These are phyloP conservation scores for Cephus runcator DNA, from an alignment of 2,888 invertebrate species.

Conservation along the genomic window DNA sequence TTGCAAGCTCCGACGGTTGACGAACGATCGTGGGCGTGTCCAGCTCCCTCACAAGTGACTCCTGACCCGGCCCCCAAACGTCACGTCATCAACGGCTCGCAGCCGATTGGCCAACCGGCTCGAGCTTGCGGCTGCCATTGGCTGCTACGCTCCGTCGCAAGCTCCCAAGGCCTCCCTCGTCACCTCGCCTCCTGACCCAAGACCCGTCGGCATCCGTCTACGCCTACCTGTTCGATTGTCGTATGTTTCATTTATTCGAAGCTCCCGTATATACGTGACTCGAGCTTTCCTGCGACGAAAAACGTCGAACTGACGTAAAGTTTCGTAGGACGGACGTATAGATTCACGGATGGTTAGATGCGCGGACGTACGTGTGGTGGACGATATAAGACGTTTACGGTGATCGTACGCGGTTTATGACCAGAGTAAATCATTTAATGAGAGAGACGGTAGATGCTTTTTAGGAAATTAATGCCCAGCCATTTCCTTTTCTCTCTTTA, in stretches of 20 bases:
- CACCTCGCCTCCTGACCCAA: neutral
- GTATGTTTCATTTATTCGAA: conserved; percentile 3
- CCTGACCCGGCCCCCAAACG: neutral
- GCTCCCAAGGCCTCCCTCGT: neutral
- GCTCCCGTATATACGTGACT: neutral
- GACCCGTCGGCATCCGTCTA: neutral
- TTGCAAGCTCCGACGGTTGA: conserved; percentile 1
- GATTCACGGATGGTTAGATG: neutral
- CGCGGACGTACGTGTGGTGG: neutral
- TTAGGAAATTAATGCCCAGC: neutral
- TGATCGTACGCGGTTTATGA: conserved; percentile 4
- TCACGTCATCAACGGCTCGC: neutral
- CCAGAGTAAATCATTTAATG: conserved; percentile 1
- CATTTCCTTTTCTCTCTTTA: conserved; percentile 3
- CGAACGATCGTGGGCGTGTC: neutral
- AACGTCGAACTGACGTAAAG: neutral
- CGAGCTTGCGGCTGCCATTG: neutral
- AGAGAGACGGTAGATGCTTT: neutral
- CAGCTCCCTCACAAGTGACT: neutral
- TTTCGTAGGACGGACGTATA: neutral
- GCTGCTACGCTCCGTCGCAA: neutral
- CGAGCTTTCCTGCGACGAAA: neutral
- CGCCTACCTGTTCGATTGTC: conserved; percentile 6
- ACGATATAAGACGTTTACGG: neutral
- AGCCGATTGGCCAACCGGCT: neutral